Evolutionary conservation across 2,113 vertebrate species (phyloP).

Genomic region (Nestor notabilis): DNA sequence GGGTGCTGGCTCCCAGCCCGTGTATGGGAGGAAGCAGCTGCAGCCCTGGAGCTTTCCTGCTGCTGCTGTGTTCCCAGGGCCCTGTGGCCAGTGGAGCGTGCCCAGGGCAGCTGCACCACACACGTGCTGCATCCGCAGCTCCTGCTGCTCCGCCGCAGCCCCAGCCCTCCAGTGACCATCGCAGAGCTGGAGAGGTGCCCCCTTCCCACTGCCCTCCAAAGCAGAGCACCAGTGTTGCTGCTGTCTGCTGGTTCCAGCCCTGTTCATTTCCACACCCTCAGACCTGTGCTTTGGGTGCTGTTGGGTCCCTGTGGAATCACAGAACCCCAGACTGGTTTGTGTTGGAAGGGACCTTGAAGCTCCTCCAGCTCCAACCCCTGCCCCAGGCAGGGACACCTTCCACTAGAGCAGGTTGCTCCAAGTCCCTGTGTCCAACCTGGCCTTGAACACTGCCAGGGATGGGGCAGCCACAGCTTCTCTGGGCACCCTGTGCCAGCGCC

Average conservation of each 20-base stretch:
- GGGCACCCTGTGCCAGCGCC: too few species aligned
- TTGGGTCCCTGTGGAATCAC: neutral
- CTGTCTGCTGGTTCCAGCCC: neutral
- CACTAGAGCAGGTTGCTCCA: neutral
- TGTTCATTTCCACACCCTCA: neutral
- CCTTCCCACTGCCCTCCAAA: neutral
- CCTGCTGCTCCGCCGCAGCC: neutral
- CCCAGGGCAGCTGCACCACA: neutral
- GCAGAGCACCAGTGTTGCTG: neutral
- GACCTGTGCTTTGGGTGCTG: neutral
- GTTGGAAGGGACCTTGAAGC: neutral
- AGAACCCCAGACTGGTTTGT: neutral
- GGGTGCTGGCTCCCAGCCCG: neutral
- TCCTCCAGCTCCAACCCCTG: neutral
- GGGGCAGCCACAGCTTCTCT: too few species aligned
- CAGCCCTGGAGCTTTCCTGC: neutral
- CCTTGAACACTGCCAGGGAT: too few species aligned
- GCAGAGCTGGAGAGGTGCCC: neutral
- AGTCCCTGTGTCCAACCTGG: too few species aligned
- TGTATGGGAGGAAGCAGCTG: constrained; percentile 7
- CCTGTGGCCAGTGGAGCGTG: rapidly evolving
- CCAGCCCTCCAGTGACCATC: neutral
- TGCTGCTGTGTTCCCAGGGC: neutral
- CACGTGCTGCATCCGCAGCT: neutral
- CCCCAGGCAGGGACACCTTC: neutral